Evolutionary conservation across 2,888 invertebrate species (phyloP).

Genomic region (Acrobeloides nanus): DNA sequence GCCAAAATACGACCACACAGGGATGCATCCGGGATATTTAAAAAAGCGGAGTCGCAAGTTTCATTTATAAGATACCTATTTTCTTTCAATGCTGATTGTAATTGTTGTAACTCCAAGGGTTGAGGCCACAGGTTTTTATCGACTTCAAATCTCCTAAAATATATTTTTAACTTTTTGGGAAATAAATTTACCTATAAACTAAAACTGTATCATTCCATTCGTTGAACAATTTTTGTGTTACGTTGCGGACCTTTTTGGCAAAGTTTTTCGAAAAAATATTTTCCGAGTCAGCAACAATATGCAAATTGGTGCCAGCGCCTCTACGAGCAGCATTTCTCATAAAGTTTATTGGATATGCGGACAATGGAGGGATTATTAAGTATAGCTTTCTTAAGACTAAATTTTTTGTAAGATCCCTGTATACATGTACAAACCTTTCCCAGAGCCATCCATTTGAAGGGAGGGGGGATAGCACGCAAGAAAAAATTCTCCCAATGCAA

Average conservation of each 20-base stretch:
- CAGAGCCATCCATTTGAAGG: too few relatives aligned
- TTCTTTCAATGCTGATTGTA: too few relatives aligned
- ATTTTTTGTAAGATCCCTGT: too few relatives aligned
- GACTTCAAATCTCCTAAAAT: constrained; percentile 1
- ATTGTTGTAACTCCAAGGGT: too few relatives aligned
- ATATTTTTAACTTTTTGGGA: neutral
- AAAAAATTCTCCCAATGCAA: neutral
- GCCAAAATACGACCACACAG: too few relatives aligned
- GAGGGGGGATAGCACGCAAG: neutral
- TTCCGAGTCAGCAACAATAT: constrained; percentile 25
- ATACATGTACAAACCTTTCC: too few relatives aligned
- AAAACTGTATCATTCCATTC: neutral
- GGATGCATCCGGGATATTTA: too few relatives aligned
- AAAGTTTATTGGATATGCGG: constrained; percentile 20
- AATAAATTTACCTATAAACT: neutral
- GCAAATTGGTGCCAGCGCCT: constrained; percentile 19
- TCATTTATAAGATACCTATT: too few relatives aligned
- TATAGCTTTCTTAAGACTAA: neutral
- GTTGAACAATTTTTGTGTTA: constrained; percentile 9
- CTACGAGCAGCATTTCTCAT: constrained; percentile 17
- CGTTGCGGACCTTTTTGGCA: constrained; percentile 15
- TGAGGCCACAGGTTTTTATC: neutral
- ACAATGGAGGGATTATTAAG: constrained; percentile 6
- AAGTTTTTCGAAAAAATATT: constrained; percentile 22
- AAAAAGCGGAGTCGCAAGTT: too few relatives aligned